Evolutionary conservation across 2,888 invertebrate genomes (phyloP).

Genomic region (Harpalus rubripes): DNA sequence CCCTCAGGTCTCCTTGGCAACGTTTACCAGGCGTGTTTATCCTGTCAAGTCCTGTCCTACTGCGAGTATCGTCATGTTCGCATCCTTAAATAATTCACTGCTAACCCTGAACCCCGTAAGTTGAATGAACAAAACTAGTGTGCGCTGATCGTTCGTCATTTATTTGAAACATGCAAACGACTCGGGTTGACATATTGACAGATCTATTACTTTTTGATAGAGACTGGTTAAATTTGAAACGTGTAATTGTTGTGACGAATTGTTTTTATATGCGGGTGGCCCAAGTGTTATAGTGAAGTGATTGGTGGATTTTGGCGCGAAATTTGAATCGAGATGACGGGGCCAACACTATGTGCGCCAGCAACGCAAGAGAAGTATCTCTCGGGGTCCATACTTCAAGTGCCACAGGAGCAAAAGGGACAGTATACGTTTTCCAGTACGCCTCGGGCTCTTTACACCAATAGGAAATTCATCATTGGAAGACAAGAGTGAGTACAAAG

Average conservation of each 20-base stretch:
- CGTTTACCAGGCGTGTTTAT: conserved; percentile 57
- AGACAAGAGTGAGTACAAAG: conserved; percentile 25
- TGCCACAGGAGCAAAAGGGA: conserved; percentile 68
- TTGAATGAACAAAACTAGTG: conserved; percentile 49
- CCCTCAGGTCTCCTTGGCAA: conserved; percentile 40
- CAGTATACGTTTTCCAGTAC: conserved; percentile 82
- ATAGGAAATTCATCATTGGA: conserved; percentile 77
- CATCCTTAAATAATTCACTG: conserved; percentile 40
- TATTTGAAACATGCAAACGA: conserved; percentile 59
- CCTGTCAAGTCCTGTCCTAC: conserved; percentile 29
- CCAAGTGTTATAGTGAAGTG: conserved; percentile 18
- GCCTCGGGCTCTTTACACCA: conserved; percentile 82
- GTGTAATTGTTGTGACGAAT: conserved; percentile 23
- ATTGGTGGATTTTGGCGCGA: conserved; percentile 26
- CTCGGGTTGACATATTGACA: conserved; percentile 30
- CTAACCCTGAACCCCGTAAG: conserved; percentile 32
- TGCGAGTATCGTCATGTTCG: conserved; percentile 29
- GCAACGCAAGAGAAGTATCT: conserved; percentile 57
- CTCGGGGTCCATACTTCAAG: conserved; percentile 29
- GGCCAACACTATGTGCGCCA: conserved; percentile 39
- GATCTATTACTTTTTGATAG: conserved; percentile 18
- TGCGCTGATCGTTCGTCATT: conserved; percentile 27
- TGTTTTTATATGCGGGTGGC: neutral
- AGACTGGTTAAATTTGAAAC: conserved; percentile 27
- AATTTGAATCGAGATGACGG: conserved; percentile 46